These are phyloP conservation scores for Nezara viridula DNA, from an alignment of 2,888 invertebrate species.

Conservation along the genomic window DNA sequence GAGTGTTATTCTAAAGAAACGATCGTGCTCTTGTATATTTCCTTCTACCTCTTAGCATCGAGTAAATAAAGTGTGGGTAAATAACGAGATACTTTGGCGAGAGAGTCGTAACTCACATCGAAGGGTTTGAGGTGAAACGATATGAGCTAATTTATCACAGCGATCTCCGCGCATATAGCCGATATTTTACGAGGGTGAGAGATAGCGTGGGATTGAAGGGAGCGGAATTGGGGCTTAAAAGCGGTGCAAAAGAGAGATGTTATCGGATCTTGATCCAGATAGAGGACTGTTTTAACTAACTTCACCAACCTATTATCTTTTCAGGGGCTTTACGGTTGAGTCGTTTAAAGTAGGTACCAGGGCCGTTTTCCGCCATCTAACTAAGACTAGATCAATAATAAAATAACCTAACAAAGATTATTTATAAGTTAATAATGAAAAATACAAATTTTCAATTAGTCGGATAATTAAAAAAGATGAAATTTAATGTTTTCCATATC, in stretches of 20 bases:
- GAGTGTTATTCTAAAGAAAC: not conserved
- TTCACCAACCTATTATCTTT: not conserved
- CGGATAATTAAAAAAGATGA: too few species aligned
- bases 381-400: not conserved
- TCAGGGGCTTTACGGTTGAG: not conserved
- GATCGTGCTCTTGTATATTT: not conserved
- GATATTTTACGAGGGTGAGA: not conserved
- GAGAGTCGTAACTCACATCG: conserved; percentile 27
- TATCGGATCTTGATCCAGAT: not conserved
- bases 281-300: not conserved
- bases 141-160: conserved; percentile 9
- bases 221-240: not conserved
- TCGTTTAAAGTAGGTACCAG: not conserved
- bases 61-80: not conserved
- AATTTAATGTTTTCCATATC: too few species aligned
- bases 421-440: not conserved
- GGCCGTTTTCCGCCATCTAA: not conserved
- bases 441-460: too few species aligned
- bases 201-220: not conserved
- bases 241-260: conserved; percentile 9
- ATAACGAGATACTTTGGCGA: conserved; percentile 2
- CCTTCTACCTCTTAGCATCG: not conserved
- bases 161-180: conserved; percentile 9
- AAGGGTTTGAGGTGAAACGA: conserved; percentile 20
- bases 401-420: not conserved